Percentiles rank a stretch among this genome's conserved stretches.
These are phyloP conservation scores for Thelaira solivaga DNA, from an alignment of 2,888 invertebrate genomes.

Conservation along the genomic window DNA sequence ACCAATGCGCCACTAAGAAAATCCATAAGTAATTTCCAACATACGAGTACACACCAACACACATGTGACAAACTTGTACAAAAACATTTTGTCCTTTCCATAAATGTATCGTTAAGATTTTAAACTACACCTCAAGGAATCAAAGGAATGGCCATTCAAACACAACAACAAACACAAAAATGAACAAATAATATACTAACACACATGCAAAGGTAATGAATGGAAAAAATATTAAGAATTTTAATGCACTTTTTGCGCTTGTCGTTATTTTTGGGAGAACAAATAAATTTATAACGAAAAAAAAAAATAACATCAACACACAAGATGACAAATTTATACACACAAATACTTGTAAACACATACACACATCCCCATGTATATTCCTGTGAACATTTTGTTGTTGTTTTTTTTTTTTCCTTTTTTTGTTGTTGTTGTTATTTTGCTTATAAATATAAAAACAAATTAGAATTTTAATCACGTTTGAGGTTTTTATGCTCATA, in stretches of 20 bases:
- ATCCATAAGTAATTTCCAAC: constrained; percentile 44
- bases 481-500: constrained; percentile 35
- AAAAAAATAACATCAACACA: not conserved
- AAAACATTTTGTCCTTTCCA: constrained; percentile 65
- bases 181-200: constrained; percentile 12
- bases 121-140: constrained; percentile 76
- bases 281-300: not conserved
- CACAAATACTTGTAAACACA: no score
- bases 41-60: not conserved
- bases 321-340: no score
- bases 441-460: constrained; percentile 17
- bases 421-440: not conserved
- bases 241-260: constrained; percentile 10
- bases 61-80: constrained; percentile 64
- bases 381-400: no score
- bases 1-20: constrained; percentile 1
- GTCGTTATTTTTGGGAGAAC: constrained; percentile 20
- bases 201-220: constrained; percentile 60
- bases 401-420: no score
- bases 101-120: constrained; percentile 61
- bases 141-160: constrained; percentile 64
- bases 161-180: no score
- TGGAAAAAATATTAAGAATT: constrained; percentile 28
- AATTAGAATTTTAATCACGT: constrained; percentile 57
- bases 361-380: no score